A percentile compares a stretch with the other conserved stretches of the same genome.
Conservation (phyloP, 2,797 vertebrate species). For the Xenopus petersii region DNA sequence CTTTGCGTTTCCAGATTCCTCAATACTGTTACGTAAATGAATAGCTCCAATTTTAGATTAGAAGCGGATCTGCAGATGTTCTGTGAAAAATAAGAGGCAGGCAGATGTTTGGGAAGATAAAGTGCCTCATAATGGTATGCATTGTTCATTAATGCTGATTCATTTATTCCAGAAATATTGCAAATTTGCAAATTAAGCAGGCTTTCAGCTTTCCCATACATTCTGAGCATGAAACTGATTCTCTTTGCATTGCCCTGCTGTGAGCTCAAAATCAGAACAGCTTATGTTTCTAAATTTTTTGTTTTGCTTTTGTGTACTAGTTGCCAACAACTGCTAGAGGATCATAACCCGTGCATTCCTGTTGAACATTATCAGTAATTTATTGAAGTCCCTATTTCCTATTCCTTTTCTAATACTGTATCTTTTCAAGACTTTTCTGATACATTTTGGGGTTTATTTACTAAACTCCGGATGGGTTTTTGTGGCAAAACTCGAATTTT, state of each 20-base stretch:
- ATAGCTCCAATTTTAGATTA: constrained; percentile 26
- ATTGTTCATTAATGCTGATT: constrained; percentile 47
- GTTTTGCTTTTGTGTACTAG: too few species aligned
- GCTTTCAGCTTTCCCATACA: constrained; percentile 23
- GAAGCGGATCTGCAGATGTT: constrained; percentile 38
- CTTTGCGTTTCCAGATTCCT: constrained; percentile 7
- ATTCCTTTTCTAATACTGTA: neutral
- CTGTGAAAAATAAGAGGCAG: constrained; percentile 20
- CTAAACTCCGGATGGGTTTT: too few species aligned
- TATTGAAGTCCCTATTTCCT: constrained; percentile 45
- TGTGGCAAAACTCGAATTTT: too few species aligned
- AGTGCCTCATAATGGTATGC: constrained; percentile 21
- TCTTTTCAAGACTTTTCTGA: constrained; percentile 49
- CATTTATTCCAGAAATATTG: constrained; percentile 40
- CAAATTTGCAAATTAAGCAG: constrained; percentile 24
- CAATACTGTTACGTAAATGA: constrained; percentile 39
- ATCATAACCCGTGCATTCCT: too few species aligned
- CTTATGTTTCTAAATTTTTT: too few species aligned
- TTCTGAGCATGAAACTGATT: constrained; percentile 28
- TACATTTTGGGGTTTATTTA: constrained; percentile 32
- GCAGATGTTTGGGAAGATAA: constrained; percentile 47
- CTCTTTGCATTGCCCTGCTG: constrained; percentile 18
- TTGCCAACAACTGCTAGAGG: too few species aligned
- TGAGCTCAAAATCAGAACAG: constrained; percentile 31
- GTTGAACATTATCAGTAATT: constrained; percentile 28